A percentile compares a stretch with the other conserved stretches of the same genome.
These are phyloP conservation scores for Addax nasomaculatus DNA, from an alignment of 2,113 vertebrate genomes.

Conservation along the genomic window DNA sequence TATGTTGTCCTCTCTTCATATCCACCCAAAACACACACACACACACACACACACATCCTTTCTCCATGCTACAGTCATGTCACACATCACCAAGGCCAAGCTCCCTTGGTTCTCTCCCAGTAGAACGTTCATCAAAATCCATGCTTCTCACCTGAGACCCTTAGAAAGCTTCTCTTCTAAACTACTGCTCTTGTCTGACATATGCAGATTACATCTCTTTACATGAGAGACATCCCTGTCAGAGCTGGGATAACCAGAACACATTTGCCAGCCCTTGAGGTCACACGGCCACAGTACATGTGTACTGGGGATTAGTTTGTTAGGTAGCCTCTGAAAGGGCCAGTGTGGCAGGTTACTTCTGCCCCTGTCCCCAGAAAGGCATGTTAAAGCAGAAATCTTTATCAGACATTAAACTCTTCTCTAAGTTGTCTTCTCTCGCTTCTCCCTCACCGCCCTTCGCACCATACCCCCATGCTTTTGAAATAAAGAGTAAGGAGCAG, in stretches of 20 bases:
- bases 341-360: background rate
- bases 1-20: background rate
- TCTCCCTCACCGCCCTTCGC: background rate
- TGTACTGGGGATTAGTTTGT: background rate
- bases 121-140: background rate
- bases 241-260: background rate
- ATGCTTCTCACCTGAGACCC: background rate
- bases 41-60: fast-evolving
- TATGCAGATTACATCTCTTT: background rate
- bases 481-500: background rate
- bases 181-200: background rate
- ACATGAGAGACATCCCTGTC: background rate
- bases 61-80: background rate
- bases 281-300: background rate
- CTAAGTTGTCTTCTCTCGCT: background rate
- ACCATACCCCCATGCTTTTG: background rate
- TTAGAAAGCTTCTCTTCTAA: background rate
- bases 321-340: background rate
- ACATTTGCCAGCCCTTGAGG: background rate
- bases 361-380: background rate
- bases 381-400: background rate
- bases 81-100: background rate
- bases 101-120: background rate
- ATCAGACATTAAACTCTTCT: background rate
- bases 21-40: background rate